phyloP scores from a whole-genome alignment of 2,113 vertebrate species.

The Lethenteron camtschaticum region DNA sequence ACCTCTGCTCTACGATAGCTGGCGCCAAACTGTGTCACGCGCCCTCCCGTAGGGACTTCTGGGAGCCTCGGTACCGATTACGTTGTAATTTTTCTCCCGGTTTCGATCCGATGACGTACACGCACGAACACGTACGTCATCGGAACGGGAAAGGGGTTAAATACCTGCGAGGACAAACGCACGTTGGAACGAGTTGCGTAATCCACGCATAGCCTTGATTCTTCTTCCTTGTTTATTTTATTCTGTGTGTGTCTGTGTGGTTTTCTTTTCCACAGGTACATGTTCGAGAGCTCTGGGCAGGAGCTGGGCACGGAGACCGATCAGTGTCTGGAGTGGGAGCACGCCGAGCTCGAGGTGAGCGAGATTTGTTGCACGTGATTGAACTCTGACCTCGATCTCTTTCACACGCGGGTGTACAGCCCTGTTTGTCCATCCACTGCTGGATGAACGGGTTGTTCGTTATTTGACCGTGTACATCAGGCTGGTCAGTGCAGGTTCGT shows the following conservation, averaged over 20 bases:
- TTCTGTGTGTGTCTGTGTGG: background rate
- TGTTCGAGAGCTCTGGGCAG: conserved; percentile 40
- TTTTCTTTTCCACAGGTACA: conserved; percentile 26
- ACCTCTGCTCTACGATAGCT: no score
- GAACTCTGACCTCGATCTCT: no score
- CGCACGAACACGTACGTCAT: background rate
- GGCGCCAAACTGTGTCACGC: no score
- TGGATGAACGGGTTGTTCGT: no score
- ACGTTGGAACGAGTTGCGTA: background rate
- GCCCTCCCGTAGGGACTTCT: no score
- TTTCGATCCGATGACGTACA: background rate
- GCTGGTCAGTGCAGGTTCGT: no score
- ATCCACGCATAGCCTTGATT: background rate
- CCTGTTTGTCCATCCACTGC: no score
- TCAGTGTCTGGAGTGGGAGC: conserved; percentile 81
- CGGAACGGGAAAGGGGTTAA: background rate
- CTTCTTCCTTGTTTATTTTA: no score
- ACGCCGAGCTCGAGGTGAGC: conserved; percentile 47
- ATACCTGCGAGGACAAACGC: background rate
- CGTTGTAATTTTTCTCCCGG: background rate
- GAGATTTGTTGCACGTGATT: background rate
- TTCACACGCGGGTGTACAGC: no score
- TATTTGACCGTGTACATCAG: no score
- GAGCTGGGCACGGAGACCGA: conserved; percentile 27
- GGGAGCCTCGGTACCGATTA: no score